phyloP scores from a whole-genome alignment of 2,888 invertebrate genomes.

The Chironomus riparius region DNA sequence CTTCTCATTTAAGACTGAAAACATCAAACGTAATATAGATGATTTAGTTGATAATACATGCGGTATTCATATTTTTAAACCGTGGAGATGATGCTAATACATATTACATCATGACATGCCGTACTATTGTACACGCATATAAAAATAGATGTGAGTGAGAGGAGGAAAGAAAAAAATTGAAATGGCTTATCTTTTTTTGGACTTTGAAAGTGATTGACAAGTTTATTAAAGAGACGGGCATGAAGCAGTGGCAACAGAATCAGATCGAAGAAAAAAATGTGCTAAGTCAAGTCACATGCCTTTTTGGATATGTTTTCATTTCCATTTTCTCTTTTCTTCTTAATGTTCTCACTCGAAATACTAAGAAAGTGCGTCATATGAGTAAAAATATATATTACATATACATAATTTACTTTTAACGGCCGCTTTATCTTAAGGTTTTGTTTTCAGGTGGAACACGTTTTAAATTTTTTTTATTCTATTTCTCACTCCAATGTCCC shows the following conservation, averaged over 20 bases:
- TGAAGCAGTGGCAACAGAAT: background rate
- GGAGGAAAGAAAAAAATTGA: background rate
- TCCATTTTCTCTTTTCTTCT: background rate
- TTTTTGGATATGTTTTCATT: background rate
- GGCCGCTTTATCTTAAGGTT: background rate
- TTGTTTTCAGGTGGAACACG: slow-evolving; percentile 1
- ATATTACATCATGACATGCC: background rate
- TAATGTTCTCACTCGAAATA: background rate
- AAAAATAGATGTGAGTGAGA: background rate
- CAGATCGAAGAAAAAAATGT: no score
- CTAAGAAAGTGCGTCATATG: background rate
- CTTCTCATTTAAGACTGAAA: background rate
- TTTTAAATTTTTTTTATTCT: background rate
- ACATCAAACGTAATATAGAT: slow-evolving; percentile 6
- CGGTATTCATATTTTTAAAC: background rate
- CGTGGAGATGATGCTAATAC: background rate
- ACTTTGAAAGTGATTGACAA: slow-evolving; percentile 5
- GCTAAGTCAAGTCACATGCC: background rate
- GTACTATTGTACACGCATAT: background rate
- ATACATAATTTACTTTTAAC: background rate
- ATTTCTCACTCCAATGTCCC: background rate
- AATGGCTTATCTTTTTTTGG: background rate
- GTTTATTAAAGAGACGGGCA: slow-evolving; percentile 6
- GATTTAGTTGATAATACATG: slow-evolving; percentile 1
- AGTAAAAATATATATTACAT: background rate